phyloP scores from a whole-genome alignment of 2,113 vertebrate genomes.

The Onychostoma macrolepis region DNA sequence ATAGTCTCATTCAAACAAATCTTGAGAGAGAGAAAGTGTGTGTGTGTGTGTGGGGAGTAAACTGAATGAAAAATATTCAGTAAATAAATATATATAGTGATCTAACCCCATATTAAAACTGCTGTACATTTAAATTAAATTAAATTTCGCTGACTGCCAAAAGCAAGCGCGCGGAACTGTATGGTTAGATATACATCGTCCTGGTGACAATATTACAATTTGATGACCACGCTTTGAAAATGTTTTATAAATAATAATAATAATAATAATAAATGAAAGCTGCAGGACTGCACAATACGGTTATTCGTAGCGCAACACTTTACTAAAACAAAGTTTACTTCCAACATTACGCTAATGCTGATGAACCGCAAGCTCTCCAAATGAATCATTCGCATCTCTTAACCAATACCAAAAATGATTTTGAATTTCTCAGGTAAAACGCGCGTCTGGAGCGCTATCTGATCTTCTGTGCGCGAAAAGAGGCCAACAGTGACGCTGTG shows the following conservation, averaged over 20 bases:
- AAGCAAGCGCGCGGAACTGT: neutral
- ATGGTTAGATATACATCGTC: neutral
- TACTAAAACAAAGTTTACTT: neutral
- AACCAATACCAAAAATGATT: neutral
- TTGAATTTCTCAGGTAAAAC: neutral
- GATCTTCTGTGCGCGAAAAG: neutral
- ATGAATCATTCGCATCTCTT: neutral
- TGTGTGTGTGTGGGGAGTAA: neutral
- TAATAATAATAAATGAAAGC: neutral
- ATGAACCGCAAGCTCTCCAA: neutral
- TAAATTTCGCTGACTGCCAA: neutral
- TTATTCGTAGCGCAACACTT: neutral
- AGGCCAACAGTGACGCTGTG: conserved; percentile 44
- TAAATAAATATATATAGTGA: neutral
- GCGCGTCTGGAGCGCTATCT: conserved; percentile 43
- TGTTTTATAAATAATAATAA: neutral
- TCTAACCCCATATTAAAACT: neutral
- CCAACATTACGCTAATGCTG: neutral
- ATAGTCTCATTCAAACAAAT: neutral
- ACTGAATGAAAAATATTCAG: neutral
- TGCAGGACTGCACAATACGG: too few species aligned
- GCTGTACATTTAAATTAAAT: neutral
- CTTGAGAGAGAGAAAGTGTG: neutral
- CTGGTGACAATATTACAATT: neutral
- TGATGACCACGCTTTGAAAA: neutral